Evolutionary conservation across 1,140 invertebrate species (phyloP).

Genomic region (Venustaconcha ellipsiformis): DNA sequence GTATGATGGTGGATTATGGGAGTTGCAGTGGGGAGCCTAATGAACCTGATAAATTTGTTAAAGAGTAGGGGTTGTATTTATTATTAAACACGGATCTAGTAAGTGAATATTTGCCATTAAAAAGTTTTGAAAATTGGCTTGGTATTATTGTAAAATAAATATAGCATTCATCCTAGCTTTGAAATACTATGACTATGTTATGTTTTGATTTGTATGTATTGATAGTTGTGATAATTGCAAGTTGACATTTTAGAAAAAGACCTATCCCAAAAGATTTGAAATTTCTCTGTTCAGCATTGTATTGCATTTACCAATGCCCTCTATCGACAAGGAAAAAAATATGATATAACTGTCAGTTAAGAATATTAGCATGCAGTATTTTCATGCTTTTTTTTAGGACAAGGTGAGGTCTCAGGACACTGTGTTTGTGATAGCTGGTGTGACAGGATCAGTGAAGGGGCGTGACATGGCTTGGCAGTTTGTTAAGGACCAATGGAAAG

Average conservation of each 20-base stretch:
- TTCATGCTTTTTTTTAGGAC: constrained; percentile 73
- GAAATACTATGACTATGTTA: no score
- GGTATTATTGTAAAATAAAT: no score
- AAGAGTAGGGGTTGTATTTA: no score
- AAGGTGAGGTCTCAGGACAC: constrained; percentile 93
- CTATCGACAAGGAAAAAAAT: neutral
- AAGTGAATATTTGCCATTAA: no score
- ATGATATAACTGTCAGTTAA: neutral
- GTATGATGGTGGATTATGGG: no score
- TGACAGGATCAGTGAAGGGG: constrained; percentile 78
- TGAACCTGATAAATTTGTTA: no score
- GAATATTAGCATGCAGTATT: neutral
- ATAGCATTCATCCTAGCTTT: no score
- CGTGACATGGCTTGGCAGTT: constrained; percentile 91
- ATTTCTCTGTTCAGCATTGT: neutral
- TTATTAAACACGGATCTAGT: no score
- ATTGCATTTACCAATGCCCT: neutral
- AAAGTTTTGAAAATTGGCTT: no score
- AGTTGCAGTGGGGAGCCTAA: no score
- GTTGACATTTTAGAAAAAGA: neutral
- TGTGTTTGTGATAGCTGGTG: constrained; percentile 87
- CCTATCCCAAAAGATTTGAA: neutral
- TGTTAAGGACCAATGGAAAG: constrained; percentile 86
- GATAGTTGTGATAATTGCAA: neutral
- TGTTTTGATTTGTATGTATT: neutral